Conservation (phyloP, 1,140 invertebrate species). For the Drosophila repletoides region DNA sequence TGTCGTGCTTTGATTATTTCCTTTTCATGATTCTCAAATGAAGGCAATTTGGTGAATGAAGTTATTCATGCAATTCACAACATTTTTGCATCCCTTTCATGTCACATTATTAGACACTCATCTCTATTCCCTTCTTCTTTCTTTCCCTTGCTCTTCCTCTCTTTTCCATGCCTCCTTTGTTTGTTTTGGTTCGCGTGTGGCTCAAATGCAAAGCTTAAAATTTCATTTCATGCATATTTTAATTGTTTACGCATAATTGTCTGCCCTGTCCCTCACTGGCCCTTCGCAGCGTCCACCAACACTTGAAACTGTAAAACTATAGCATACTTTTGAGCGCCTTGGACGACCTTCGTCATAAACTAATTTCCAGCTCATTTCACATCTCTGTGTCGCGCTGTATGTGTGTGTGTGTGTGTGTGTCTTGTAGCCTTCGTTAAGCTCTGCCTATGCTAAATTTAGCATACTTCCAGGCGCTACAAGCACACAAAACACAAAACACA, state of each 20-base stretch:
- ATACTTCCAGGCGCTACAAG: constrained; percentile 43
- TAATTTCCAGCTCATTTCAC: constrained; percentile 77
- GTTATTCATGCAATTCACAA: too few relatives aligned
- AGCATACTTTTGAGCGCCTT: constrained; percentile 2
- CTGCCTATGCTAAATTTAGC: constrained; percentile 63
- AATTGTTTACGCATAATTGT: constrained; percentile 60
- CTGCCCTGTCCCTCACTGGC: background rate
- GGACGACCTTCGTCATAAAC: constrained; percentile 66
- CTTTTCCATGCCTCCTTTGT: background rate
- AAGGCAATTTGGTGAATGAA: too few relatives aligned
- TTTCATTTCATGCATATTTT: constrained; percentile 60
- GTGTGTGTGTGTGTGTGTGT: background rate
- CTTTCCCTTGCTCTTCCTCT: constrained; percentile 6
- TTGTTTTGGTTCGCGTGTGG: constrained; percentile 43
- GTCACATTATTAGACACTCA: too few relatives aligned
- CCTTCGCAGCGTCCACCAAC: background rate
- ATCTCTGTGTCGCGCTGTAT: background rate
- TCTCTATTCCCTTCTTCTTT: too few relatives aligned
- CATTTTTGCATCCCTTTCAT: too few relatives aligned
- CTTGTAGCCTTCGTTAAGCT: constrained; percentile 37
- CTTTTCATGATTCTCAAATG: too few relatives aligned
- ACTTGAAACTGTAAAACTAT: background rate
- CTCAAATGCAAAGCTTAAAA: constrained; percentile 55
- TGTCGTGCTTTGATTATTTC: too few relatives aligned
- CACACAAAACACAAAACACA: constrained; percentile 38